A percentile compares a stretch with the other conserved stretches of the same genome.
phyloP scores from a whole-genome alignment of 2,113 vertebrate genomes.

The Thoracochromis brauschi region DNA sequence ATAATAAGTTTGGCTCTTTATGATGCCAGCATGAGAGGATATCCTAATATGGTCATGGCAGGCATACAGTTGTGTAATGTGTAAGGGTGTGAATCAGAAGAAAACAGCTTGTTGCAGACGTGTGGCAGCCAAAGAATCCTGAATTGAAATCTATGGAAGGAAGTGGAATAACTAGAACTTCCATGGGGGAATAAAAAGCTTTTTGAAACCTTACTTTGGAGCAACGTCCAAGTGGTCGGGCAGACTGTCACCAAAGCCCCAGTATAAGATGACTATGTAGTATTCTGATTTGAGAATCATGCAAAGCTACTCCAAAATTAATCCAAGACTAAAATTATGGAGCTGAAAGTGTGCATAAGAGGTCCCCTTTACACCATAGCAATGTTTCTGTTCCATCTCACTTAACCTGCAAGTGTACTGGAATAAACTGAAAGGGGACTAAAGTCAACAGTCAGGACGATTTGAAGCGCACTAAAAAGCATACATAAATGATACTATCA shows the following conservation, averaged over 20 bases:
- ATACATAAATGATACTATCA: not conserved
- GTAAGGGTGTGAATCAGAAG: not conserved
- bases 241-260: not conserved
- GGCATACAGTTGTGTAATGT: not conserved
- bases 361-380: not conserved
- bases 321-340: not conserved
- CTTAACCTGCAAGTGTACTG: not conserved
- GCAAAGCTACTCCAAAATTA: not conserved
- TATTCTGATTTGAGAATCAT: not conserved
- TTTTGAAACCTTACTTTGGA: not conserved
- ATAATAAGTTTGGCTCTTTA: not conserved
- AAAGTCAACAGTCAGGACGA: not conserved
- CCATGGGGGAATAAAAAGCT: not conserved
- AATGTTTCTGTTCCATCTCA: not conserved
- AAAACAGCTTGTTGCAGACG: not conserved
- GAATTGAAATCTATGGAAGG: not conserved
- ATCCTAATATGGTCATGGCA: not conserved
- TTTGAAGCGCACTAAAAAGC: not conserved
- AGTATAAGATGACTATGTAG: not conserved
- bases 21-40: not conserved
- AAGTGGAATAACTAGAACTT: not conserved
- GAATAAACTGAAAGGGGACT: not conserved
- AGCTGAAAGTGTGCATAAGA: not conserved
- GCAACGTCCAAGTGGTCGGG: not conserved
- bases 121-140: not conserved